Conservation (phyloP, 2,888 invertebrate species). For the Zhuqinia jingwanae region DNA sequence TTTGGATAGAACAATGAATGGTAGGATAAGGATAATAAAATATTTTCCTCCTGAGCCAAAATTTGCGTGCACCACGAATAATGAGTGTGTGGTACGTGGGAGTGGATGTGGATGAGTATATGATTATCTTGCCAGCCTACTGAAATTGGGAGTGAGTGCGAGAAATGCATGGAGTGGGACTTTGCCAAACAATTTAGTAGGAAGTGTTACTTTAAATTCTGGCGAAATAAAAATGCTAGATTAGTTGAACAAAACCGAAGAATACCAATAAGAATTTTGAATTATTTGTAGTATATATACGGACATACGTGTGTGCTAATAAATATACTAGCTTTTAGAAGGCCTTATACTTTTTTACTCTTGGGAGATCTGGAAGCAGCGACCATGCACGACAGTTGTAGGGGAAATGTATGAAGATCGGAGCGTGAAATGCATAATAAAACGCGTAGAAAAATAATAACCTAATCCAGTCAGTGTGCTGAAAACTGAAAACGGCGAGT, state of each 20-base stretch:
- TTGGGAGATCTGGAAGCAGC: slow-evolving; percentile 3
- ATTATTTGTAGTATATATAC: slow-evolving; percentile 5
- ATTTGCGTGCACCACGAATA: slow-evolving; percentile 21
- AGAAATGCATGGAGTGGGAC: background rate
- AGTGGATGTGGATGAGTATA: too few relatives aligned
- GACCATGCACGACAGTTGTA: background rate
- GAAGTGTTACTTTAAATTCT: slow-evolving; percentile 51
- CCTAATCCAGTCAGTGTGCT: slow-evolving; percentile 29
- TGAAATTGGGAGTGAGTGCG: background rate
- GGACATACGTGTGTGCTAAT: background rate
- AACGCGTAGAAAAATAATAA: slow-evolving; percentile 40
- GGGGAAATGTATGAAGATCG: slow-evolving; percentile 49
- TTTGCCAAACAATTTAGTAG: background rate
- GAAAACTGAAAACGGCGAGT: background rate
- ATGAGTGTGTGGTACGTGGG: too few relatives aligned
- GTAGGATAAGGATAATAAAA: slow-evolving; percentile 7
- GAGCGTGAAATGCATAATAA: slow-evolving; percentile 70
- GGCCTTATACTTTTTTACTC: slow-evolving; percentile 34
- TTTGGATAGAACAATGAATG: background rate
- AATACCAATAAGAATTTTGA: slow-evolving; percentile 46
- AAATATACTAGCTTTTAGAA: background rate
- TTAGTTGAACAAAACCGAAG: slow-evolving; percentile 58
- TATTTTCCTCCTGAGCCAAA: background rate
- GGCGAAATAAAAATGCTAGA: slow-evolving; percentile 62
- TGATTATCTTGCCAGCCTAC: background rate